These are phyloP conservation scores for Mallotus villosus DNA, from an alignment of 2,797 vertebrate genomes.

Conservation along the genomic window DNA sequence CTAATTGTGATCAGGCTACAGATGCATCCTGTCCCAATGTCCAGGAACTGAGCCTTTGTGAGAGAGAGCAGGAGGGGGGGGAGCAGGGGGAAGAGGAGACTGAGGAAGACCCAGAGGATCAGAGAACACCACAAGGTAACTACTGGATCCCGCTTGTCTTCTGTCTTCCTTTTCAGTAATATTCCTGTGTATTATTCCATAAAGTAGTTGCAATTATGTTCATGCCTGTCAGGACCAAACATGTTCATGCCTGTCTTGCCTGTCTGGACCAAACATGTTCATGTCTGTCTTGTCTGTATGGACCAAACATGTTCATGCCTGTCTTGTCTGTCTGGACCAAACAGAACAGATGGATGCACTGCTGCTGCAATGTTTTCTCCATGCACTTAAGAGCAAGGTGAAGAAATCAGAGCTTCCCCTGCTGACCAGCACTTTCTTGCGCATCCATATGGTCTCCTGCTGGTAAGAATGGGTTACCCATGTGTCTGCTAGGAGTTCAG, in stretches of 20 bases:
- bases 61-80: slow-evolving; percentile 51
- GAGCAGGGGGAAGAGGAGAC: slow-evolving; percentile 45
- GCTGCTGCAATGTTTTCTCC: slow-evolving; percentile 88
- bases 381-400: slow-evolving; percentile 89
- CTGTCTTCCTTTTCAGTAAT: not conserved
- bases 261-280: no score
- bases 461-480: slow-evolving; percentile 75
- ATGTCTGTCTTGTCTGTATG: not conserved
- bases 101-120: slow-evolving; percentile 59
- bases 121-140: slow-evolving; percentile 83
- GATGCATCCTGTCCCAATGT: slow-evolving; percentile 48
- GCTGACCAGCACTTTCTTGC: slow-evolving; percentile 90
- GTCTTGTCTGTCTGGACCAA: slow-evolving; percentile 15
- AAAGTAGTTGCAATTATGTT: not conserved
- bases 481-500: not conserved
- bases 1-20: slow-evolving; percentile 12
- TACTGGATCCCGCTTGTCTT: not conserved
- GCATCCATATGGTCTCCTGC: slow-evolving; percentile 92
- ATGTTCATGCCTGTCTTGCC: no score
- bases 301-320: not conserved
- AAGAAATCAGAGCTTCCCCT: slow-evolving; percentile 94
- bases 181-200: not conserved
- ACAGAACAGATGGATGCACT: slow-evolving; percentile 91
- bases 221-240: no score
- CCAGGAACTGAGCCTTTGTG: slow-evolving; percentile 59